These are phyloP conservation scores for Hermaeophaga mercurialis DNA, from an alignment of 2,888 invertebrate genomes.

Conservation along the genomic window DNA sequence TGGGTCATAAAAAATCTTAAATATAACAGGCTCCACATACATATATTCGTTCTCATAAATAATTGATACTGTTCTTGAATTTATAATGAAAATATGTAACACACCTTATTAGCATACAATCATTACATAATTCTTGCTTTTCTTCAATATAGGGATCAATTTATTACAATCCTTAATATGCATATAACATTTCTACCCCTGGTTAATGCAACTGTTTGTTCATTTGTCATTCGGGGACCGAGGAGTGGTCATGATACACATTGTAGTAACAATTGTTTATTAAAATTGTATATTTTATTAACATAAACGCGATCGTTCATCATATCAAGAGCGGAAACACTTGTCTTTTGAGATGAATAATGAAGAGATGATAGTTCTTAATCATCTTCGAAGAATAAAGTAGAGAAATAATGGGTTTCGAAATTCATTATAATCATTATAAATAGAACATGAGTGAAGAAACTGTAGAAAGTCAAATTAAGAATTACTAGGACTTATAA, in stretches of 20 bases:
- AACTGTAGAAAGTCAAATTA: no score
- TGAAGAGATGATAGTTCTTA: no score
- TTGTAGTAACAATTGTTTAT: constrained; percentile 10
- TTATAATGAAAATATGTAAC: constrained; percentile 22
- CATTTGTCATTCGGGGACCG: constrained; percentile 24
- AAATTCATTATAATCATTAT: no score
- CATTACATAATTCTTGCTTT: constrained; percentile 35
- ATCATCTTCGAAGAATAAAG: no score
- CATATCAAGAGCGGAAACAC: constrained; percentile 8
- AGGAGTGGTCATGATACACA: constrained; percentile 25
- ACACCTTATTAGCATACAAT: constrained; percentile 38
- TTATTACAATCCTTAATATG: constrained; percentile 16
- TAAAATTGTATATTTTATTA: constrained; percentile 17
- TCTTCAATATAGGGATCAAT: constrained; percentile 16
- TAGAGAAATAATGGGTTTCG: no score
- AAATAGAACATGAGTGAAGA: no score
- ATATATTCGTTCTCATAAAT: constrained; percentile 11
- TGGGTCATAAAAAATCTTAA: no score
- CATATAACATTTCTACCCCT: constrained; percentile 20
- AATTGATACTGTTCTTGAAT: constrained; percentile 16
- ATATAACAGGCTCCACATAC: background rate
- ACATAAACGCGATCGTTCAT: constrained; percentile 8
- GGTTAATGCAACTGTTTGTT: constrained; percentile 21
- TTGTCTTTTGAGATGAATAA: background rate
- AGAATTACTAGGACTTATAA: no score